Base-by-base conservation (phyloP, 2,888 invertebrate genomes). In the Troides aeacus region DNA sequence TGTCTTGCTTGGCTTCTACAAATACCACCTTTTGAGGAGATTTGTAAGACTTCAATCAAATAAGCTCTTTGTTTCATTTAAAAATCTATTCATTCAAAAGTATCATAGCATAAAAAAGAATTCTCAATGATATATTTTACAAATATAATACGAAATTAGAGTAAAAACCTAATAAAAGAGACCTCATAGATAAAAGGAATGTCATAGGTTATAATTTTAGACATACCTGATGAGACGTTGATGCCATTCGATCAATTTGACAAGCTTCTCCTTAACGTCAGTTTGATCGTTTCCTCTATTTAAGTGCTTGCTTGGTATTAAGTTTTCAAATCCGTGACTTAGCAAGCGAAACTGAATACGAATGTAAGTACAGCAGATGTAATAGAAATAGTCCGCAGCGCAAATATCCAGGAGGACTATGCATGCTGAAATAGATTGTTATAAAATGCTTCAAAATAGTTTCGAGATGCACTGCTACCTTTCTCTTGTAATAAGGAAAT, bases 331-430 rank as follows among this genome's bases (percentile, higher is more conserved):
- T 30, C 83, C 79, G 36, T 78, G 62, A 30, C 79, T 78, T 0
- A 85, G 72, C 0, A 82, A 67, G 42, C 75, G 81, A 57, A 83
- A 84, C 6, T 85, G 83, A 0, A 80, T 76, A 10, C 75, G 74
- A 15, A 84, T 80, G 42, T 79, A 75, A 1, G 81, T 81, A 62
- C 84, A 84, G 70, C 77, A 84, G 1, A 79, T 82, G 62, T 81
- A 84, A 64, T 81, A 82, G 6, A 85, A 75, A 21, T 78, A 83
- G 46, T 85, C 85, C 0, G 78, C 77, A 8, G 78, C 82, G 1
- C 79, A 79, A 57, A 85, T 76, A 8, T 78, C 74, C 36, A 82
- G 61, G 1, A 83, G 70, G 0, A 81, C 82, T 64, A 84, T 72
- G 71, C 76, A 79, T 75, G 82, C 85, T 85, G 74, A 57, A 83